These are phyloP conservation scores for Gopherus flavomarginatus DNA, from an alignment of 2,113 vertebrate species.

Conservation along the genomic window DNA sequence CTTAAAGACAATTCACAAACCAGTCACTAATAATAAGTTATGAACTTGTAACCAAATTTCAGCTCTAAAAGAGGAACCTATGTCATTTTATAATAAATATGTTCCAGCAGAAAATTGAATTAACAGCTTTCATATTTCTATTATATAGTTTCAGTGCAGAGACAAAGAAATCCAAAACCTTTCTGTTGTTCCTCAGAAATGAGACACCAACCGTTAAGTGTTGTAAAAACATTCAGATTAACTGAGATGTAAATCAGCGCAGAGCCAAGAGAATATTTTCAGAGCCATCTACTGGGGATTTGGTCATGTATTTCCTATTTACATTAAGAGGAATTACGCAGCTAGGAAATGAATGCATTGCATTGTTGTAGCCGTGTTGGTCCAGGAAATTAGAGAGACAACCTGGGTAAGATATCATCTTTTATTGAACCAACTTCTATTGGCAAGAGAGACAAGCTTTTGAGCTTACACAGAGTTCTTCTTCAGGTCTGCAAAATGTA, in stretches of 20 bases:
- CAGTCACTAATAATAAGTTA: neutral
- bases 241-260: neutral
- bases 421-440: neutral
- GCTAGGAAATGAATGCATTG: neutral
- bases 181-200: neutral
- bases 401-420: neutral
- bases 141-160: neutral
- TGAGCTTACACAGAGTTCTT: neutral
- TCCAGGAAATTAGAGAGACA: neutral
- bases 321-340: slow-evolving; percentile 22
- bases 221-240: neutral
- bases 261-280: slow-evolving; percentile 6
- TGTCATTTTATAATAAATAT: neutral
- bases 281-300: neutral
- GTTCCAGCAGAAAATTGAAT: neutral
- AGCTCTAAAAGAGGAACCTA: neutral
- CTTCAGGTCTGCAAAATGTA: neutral
- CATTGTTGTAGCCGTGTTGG: neutral
- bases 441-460: neutral
- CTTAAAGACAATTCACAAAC: neutral
- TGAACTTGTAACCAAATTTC: neutral
- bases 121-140: neutral
- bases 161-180: neutral
- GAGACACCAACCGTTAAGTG: neutral
- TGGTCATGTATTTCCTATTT: neutral